These are phyloP conservation scores for Labeo rohita DNA, from an alignment of 2,113 vertebrate species.

Conservation along the genomic window DNA sequence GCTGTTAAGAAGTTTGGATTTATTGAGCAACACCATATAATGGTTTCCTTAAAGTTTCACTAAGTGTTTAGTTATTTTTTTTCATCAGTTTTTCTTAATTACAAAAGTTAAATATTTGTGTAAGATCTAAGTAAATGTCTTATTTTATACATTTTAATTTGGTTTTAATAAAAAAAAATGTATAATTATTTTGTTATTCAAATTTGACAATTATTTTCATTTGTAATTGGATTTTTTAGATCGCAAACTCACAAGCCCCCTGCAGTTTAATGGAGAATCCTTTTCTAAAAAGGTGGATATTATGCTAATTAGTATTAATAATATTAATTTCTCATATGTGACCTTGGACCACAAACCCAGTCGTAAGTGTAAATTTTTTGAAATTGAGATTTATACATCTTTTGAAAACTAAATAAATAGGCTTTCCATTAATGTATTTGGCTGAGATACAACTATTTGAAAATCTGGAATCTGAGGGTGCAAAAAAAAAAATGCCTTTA, in stretches of 20 bases:
- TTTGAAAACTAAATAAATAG: no score
- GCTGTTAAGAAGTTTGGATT: not conserved
- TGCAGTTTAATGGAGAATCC: not conserved
- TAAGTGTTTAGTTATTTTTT: not conserved
- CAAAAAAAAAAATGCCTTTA: no score
- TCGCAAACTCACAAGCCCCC: not conserved
- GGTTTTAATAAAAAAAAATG: not conserved
- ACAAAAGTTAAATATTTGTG: not conserved
- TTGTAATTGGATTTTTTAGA: not conserved
- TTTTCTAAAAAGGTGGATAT: not conserved
- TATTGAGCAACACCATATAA: conserved; percentile 14
- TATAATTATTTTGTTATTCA: not conserved
- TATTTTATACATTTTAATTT: not conserved
- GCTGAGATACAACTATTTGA: no score
- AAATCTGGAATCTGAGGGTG: no score
- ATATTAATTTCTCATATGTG: not conserved
- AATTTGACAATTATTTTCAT: not conserved
- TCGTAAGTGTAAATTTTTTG: no score
- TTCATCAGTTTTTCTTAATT: not conserved
- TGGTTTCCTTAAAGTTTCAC: not conserved
- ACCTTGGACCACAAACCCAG: no score
- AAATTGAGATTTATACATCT: no score
- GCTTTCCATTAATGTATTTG: no score
- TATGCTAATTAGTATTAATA: not conserved
- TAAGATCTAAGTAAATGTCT: not conserved